Conservation (phyloP, 30 jellyfish, hydroid and myxozoan genomes). For the Aurelia aurita complex sp. Pacific region DNA sequence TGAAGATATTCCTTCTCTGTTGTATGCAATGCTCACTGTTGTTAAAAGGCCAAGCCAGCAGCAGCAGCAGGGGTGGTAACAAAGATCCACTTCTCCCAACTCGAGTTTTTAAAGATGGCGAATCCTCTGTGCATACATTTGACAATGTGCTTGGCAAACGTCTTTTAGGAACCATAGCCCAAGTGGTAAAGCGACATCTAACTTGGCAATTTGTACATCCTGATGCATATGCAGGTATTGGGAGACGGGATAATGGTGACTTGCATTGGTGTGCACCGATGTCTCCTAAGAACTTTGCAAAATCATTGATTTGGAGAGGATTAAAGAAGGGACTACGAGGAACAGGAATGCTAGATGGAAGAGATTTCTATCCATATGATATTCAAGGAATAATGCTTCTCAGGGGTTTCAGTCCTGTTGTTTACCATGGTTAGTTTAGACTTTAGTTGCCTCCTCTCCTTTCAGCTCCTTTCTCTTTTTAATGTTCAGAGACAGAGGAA, state of each 20-base stretch:
- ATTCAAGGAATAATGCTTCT: constrained; percentile 43
- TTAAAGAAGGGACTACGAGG: constrained; percentile 31
- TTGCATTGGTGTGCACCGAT: constrained; percentile 65
- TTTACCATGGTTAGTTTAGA: constrained; percentile 31
- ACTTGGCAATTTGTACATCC: constrained; percentile 60
- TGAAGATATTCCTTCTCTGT: too few species aligned
- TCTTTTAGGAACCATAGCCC: neutral
- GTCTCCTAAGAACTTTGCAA: constrained; percentile 39
- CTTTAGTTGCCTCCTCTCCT: too few species aligned
- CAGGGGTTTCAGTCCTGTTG: constrained; percentile 68
- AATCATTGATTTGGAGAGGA: constrained; percentile 50
- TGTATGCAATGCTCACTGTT: too few species aligned
- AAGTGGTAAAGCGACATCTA: constrained; percentile 7
- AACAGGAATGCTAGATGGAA: constrained; percentile 47
- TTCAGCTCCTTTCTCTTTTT: too few species aligned
- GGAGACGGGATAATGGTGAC: constrained; percentile 26
- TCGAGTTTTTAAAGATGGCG: constrained; percentile 13
- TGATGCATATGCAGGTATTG: constrained; percentile 31
- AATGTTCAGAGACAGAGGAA: too few species aligned
- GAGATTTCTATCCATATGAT: constrained; percentile 33
- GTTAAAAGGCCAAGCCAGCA: too few species aligned
- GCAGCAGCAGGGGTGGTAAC: too few species aligned
- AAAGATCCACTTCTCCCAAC: neutral
- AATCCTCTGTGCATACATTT: constrained; percentile 11
- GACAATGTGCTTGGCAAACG: constrained; percentile 30